These are phyloP conservation scores for Neotoxoptera formosana DNA, from an alignment of 1,140 invertebrate species.

Conservation along the genomic window DNA sequence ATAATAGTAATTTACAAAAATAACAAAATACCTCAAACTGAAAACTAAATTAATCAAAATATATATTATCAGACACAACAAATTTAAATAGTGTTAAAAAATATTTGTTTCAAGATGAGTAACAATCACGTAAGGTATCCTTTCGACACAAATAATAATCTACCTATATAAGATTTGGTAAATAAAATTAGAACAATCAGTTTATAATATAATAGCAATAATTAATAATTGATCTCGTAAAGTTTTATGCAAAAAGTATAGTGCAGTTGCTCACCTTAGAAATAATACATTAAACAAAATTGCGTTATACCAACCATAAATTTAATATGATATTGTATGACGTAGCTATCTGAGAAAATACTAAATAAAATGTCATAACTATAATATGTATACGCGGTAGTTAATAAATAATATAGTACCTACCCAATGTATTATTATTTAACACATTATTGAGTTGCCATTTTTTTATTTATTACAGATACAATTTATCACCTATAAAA, in stretches of 20 bases:
- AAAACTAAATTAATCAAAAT: no score
- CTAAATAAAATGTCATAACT: background rate
- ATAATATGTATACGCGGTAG: background rate
- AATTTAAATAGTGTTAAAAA: no score
- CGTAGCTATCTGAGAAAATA: background rate
- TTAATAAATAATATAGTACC: background rate
- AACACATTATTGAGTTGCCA: no score
- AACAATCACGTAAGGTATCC: no score
- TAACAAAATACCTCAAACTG: no score
- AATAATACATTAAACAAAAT: background rate
- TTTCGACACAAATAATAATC: background rate
- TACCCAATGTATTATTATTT: no score
- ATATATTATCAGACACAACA: no score
- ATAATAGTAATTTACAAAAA: no score
- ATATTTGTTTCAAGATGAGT: no score
- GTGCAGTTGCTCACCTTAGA: background rate
- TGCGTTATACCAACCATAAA: background rate
- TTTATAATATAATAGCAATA: background rate
- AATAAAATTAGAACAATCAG: background rate
- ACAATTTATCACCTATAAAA: no score
- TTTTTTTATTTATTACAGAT: no score
- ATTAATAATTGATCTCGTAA: background rate
- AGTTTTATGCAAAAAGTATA: background rate
- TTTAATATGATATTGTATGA: background rate
- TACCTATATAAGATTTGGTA: background rate